These are phyloP conservation scores for Mormyrus proboscirostris DNA, from an alignment of 2,797 vertebrate genomes.

Conservation along the genomic window DNA sequence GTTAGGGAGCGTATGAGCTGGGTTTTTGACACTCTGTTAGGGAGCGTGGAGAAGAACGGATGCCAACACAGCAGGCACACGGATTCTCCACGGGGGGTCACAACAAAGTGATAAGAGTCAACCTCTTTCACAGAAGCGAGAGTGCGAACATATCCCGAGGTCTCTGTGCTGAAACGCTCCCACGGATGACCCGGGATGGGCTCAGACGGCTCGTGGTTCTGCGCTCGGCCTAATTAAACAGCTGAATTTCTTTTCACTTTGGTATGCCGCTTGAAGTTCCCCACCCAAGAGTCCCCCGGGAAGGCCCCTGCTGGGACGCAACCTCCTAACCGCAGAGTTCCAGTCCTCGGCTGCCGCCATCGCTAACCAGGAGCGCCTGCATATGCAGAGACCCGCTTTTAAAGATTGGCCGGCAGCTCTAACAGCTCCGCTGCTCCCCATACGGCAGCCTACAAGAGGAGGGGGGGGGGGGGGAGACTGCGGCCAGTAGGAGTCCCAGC, in stretches of 20 bases:
- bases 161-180: not conserved
- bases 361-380: not conserved
- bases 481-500: conserved; percentile 46
- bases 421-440: not conserved
- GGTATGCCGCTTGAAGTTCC: not conserved
- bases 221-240: conserved; percentile 1
- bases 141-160: not conserved
- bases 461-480: conserved; percentile 17
- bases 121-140: not conserved
- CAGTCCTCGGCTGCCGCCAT: not conserved
- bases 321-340: not conserved
- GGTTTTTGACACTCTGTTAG: not conserved
- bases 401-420: not conserved
- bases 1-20: not conserved
- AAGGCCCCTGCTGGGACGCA: not conserved
- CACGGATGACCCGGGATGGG: not conserved
- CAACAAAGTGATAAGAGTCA: not conserved
- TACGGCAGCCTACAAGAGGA: conserved; percentile 23
- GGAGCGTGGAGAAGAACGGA: not conserved
- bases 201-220: not conserved
- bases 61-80: not conserved
- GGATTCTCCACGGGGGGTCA: not conserved
- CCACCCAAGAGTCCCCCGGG: not conserved
- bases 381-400: not conserved
- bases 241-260: not conserved